Evolutionary conservation across 2,888 invertebrate species (phyloP).

Genomic region (Archips crataeganus): DNA sequence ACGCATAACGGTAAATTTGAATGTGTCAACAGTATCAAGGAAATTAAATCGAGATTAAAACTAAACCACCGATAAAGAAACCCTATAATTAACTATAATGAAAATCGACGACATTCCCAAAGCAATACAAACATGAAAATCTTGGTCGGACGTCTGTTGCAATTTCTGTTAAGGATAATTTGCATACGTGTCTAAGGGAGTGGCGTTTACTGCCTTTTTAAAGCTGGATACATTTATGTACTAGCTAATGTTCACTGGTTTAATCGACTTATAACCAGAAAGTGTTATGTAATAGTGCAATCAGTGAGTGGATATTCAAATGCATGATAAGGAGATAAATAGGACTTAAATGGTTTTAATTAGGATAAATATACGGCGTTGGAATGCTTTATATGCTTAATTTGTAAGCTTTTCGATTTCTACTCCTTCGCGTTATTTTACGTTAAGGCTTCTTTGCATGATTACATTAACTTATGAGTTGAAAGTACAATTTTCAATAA

Average conservation of each 20-base stretch:
- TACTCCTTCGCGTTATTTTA: slow-evolving; percentile 6
- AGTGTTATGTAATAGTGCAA: slow-evolving; percentile 40
- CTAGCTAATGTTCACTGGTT: slow-evolving; percentile 27
- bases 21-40: slow-evolving; percentile 8
- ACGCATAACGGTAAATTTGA: background rate
- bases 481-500: background rate
- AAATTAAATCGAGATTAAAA: slow-evolving; percentile 22
- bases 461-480: background rate
- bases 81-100: slow-evolving; percentile 26
- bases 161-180: slow-evolving; percentile 44
- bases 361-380: slow-evolving; percentile 19
- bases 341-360: slow-evolving; percentile 25
- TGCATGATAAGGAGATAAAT: slow-evolving; percentile 12
- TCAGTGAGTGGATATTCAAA: slow-evolving; percentile 30
- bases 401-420: slow-evolving; percentile 22
- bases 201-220: slow-evolving; percentile 20
- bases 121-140: slow-evolving; percentile 33
- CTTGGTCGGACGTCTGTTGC: slow-evolving; percentile 41
- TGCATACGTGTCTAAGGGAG: slow-evolving; percentile 42
- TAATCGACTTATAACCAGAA: slow-evolving; percentile 21
- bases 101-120: slow-evolving; percentile 19
- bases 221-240: slow-evolving; percentile 11
- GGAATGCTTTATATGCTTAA: slow-evolving; percentile 19
- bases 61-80: slow-evolving; percentile 11
- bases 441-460: background rate